Percentiles rank a stretch among this genome's conserved stretches.
Evolutionary conservation across 2,113 vertebrate genomes (phyloP).

Genomic region (Macquaria ambigua): DNA sequence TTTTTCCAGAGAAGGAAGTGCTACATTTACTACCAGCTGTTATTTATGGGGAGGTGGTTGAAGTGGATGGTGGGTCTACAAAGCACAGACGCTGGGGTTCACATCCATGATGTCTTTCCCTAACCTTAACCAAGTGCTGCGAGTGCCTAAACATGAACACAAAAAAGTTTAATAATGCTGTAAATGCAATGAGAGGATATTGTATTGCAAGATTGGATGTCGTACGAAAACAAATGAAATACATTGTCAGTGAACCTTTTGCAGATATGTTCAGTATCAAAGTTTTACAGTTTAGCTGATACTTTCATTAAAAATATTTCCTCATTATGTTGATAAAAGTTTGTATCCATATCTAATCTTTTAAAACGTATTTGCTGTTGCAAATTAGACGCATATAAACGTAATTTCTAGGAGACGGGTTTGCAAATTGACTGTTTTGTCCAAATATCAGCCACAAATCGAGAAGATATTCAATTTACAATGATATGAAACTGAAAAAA

Average conservation of each 20-base stretch:
- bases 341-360: neutral
- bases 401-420: neutral
- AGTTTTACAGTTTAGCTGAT: neutral
- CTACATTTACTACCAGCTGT: neutral
- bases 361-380: neutral
- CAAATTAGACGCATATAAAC: neutral
- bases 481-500: neutral
- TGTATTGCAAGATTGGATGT: neutral
- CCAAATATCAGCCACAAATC: neutral
- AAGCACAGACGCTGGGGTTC: neutral
- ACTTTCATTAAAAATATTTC: neutral
- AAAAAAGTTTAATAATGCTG: neutral
- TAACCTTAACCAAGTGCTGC: neutral
- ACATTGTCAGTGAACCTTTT: neutral
- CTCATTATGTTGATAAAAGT: neutral
- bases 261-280: neutral
- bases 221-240: neutral
- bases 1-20: neutral
- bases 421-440: neutral
- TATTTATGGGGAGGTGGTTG: neutral
- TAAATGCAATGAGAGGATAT: neutral
- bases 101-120: neutral
- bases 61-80: neutral
- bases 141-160: neutral
- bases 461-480: neutral